Percentiles rank a stretch among this genome's conserved stretches.
These are phyloP conservation scores for Aspidiotus rigidus DNA, from an alignment of 2,888 invertebrate species.

Conservation along the genomic window DNA sequence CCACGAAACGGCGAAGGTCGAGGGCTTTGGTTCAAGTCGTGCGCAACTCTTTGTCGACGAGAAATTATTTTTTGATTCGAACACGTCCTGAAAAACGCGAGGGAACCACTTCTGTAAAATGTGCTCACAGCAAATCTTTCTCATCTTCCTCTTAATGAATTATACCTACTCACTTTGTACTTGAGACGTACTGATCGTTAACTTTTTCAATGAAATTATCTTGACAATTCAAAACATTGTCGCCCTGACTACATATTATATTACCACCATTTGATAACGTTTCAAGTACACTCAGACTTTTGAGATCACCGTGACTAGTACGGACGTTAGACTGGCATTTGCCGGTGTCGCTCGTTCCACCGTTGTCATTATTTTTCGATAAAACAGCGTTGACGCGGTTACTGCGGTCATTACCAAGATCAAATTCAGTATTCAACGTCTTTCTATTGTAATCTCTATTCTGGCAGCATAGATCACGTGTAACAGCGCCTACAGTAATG, in stretches of 20 bases:
- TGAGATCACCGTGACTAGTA: constrained; percentile 28
- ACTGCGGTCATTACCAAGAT: not conserved
- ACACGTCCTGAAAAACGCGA: not conserved
- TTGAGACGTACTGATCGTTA: no score
- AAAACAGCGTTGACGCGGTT: not conserved
- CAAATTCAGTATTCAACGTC: not conserved
- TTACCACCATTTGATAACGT: constrained; percentile 16
- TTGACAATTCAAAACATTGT: constrained; percentile 6
- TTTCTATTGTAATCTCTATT: not conserved
- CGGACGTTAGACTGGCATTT: not conserved
- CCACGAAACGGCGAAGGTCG: constrained; percentile 62
- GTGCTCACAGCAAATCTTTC: no score
- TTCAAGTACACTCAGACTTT: constrained; percentile 1
- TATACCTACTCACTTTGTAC: no score
- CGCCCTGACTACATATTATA: constrained; percentile 35
- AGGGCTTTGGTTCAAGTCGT: constrained; percentile 42
- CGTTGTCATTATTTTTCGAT: not conserved
- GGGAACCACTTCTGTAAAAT: no score
- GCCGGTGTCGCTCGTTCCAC: constrained; percentile 1
- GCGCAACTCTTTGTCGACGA: constrained; percentile 6
- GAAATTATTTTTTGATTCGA: not conserved
- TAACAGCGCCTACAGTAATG: constrained; percentile 17
- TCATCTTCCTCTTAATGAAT: no score
- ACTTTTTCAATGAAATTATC: not conserved
- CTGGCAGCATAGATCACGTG: not conserved